phyloP scores from a whole-genome alignment of 30 jellyfish, hydroid and myxozoan species.

The Aurelia aurita region DNA sequence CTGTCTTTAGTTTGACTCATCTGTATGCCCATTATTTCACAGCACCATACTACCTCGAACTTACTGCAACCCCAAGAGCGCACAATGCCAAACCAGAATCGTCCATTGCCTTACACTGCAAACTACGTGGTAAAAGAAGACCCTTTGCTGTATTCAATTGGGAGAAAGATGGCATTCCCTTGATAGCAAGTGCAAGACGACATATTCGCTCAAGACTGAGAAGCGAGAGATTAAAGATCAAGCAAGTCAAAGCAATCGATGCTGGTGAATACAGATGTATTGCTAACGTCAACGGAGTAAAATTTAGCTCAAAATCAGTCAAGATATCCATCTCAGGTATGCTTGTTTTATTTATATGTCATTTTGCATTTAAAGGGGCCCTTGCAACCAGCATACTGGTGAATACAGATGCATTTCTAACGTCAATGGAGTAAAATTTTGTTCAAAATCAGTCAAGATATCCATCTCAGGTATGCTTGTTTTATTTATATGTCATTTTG shows the following conservation, averaged over 20 bases:
- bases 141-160: conserved; percentile 38
- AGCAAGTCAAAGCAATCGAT: conserved; percentile 33
- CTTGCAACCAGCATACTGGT: neutral
- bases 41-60: conserved; percentile 30
- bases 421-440: conserved; percentile 13
- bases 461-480: conserved; percentile 41
- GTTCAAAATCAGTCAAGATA: conserved; percentile 40
- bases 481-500: neutral
- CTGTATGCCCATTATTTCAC: neutral
- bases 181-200: conserved; percentile 66
- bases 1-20: neutral
- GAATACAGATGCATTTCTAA: conserved; percentile 57
- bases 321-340: conserved; percentile 41
- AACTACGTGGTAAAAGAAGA: conserved; percentile 46
- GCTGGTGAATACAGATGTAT: conserved; percentile 71
- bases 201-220: conserved; percentile 54
- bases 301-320: conserved; percentile 33
- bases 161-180: conserved; percentile 73
- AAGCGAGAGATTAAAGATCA: conserved; percentile 58
- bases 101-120: conserved; percentile 51
- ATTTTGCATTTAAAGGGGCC: too few species aligned
- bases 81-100: neutral
- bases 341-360: neutral
- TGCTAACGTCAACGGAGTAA: conserved; percentile 29
- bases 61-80: conserved; percentile 7